Conservation (phyloP, 2,113 vertebrate species). For the Urocolius indicus region DNA sequence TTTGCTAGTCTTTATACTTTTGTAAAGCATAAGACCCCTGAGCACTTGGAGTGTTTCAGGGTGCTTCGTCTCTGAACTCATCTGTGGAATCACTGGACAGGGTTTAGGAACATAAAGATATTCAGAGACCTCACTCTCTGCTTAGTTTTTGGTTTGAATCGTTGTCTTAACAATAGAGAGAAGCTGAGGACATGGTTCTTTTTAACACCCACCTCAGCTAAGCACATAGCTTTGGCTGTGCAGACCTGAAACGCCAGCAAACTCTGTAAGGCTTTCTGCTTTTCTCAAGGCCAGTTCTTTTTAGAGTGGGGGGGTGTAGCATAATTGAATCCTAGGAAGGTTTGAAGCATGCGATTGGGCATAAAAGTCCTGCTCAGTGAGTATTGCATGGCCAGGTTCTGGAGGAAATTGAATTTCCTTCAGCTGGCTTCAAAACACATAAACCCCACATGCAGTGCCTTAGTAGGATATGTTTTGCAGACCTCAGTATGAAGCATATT, state of each 20-base stretch:
- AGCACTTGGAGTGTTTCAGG: neutral
- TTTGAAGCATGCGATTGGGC: neutral
- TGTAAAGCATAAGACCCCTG: accelerated
- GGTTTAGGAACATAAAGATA: neutral
- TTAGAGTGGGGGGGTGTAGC: neutral
- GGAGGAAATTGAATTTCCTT: neutral
- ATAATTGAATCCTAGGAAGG: neutral
- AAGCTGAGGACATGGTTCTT: neutral
- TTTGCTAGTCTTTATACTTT: neutral
- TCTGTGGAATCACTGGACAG: neutral
- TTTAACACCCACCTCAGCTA: neutral
- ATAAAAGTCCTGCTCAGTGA: neutral
- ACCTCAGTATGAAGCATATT: neutral
- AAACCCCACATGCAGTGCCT: neutral
- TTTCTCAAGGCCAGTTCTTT: neutral
- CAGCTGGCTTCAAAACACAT: neutral
- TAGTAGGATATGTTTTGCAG: neutral
- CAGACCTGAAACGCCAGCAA: neutral
- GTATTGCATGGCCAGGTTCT: neutral
- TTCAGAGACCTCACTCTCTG: neutral
- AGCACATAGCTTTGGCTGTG: neutral
- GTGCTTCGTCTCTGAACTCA: neutral
- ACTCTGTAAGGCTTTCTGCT: neutral
- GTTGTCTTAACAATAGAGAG: neutral
- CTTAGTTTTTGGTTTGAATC: neutral